Evolutionary conservation across 2,888 invertebrate species (phyloP).

Genomic region (Arrhopalites spinosus): DNA sequence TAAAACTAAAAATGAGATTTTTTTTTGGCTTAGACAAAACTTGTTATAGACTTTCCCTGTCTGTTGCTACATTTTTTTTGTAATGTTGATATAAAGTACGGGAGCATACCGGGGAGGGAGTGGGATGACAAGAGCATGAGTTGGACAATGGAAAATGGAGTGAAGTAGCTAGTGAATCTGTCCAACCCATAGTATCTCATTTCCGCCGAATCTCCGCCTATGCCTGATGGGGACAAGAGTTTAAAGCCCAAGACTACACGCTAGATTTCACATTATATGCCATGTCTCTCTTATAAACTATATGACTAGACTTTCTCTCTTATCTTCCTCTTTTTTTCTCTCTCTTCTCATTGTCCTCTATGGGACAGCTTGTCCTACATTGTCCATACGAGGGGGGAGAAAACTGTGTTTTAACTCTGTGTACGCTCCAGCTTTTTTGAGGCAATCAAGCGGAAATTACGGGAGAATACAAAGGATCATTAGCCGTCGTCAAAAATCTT

Average conservation of each 20-base stretch:
- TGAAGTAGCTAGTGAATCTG: background rate
- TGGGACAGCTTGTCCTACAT: background rate
- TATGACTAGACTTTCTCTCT: background rate
- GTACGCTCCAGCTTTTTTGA: background rate
- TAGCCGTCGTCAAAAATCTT: no score
- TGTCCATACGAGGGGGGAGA: background rate
- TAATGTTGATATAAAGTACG: no score
- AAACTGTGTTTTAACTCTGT: background rate
- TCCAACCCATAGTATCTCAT: slow-evolving; percentile 29
- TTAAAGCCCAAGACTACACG: background rate
- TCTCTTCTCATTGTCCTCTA: slow-evolving; percentile 18
- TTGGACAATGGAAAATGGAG: background rate
- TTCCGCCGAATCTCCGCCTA: slow-evolving; percentile 26
- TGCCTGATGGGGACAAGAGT: slow-evolving; percentile 12
- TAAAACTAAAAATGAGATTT: no score
- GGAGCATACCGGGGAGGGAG: background rate
- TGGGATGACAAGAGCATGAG: background rate
- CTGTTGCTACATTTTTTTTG: no score
- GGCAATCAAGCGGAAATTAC: background rate
- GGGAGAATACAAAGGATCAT: slow-evolving; percentile 14
- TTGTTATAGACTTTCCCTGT: no score
- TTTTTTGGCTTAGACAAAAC: no score
- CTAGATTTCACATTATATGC: background rate
- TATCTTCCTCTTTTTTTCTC: background rate
- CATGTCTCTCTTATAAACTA: background rate